phyloP scores from a whole-genome alignment of 1,140 invertebrate species.

The Aphidius ervi region DNA sequence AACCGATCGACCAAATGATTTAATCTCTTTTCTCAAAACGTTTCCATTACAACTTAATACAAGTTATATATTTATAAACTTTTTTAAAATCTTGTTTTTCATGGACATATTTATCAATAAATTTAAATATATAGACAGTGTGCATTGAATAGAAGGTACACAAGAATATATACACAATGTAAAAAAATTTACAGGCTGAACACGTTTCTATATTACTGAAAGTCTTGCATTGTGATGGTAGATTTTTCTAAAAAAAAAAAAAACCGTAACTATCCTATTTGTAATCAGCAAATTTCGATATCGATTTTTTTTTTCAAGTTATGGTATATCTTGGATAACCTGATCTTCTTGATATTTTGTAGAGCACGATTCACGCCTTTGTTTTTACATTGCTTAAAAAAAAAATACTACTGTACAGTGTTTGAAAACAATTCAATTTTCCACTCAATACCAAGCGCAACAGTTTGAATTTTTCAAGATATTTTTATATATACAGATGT shows the following conservation, averaged over 20 bases:
- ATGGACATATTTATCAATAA: not conserved
- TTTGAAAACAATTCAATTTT: no score
- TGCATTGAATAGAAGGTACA: no score
- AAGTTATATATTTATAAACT: not conserved
- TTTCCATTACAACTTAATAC: not conserved
- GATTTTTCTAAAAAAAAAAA: not conserved
- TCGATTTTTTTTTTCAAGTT: not conserved
- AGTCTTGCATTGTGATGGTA: not conserved
- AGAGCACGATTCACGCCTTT: no score
- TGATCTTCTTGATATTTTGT: no score
- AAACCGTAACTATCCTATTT: slow-evolving; percentile 21
- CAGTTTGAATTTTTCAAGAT: no score
- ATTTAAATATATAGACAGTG: no score
- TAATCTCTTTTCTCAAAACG: not conserved
- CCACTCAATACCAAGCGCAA: no score
- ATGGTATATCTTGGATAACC: no score
- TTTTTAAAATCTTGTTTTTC: not conserved
- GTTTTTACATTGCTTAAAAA: no score
- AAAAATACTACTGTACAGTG: no score
- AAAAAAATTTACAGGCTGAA: slow-evolving; percentile 1
- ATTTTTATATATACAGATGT: no score
- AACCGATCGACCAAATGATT: slow-evolving; percentile 7
- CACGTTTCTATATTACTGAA: slow-evolving; percentile 16
- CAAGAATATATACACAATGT: not conserved
- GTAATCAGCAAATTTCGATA: slow-evolving; percentile 20